Percentiles rank a stretch among this genome's conserved stretches.
These are phyloP conservation scores for Drosophila meridiana DNA, from an alignment of 2,888 invertebrate species.

Conservation along the genomic window DNA sequence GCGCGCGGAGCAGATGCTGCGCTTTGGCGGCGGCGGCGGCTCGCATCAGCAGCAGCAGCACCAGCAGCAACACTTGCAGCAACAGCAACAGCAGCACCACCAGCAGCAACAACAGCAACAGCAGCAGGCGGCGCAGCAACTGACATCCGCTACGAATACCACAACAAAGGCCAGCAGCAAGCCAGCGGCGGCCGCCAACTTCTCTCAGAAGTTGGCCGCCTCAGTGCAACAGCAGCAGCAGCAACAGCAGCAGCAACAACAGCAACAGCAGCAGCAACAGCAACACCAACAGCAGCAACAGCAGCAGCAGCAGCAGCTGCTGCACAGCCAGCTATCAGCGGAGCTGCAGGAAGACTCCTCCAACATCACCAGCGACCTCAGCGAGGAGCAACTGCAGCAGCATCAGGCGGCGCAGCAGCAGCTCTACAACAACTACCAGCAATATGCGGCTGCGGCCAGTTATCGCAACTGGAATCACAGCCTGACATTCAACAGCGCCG, in stretches of 20 bases:
- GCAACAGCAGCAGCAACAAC: slow-evolving; percentile 70
- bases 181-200: slow-evolving; percentile 68
- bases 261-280: slow-evolving; percentile 63
- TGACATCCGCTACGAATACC: slow-evolving; percentile 72
- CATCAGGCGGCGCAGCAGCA: slow-evolving; percentile 81
- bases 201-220: slow-evolving; percentile 68
- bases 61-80: slow-evolving; percentile 64
- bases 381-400: slow-evolving; percentile 82
- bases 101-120: slow-evolving; percentile 50
- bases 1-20: slow-evolving; percentile 85
- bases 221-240: slow-evolving; percentile 50
- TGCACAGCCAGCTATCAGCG: slow-evolving; percentile 76
- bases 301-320: slow-evolving; percentile 70
- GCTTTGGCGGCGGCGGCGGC: slow-evolving; percentile 58
- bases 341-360: slow-evolving; percentile 81
- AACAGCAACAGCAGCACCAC: slow-evolving; percentile 63
- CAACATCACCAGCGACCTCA: slow-evolving; percentile 82
- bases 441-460: slow-evolving; percentile 81
- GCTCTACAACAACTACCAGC: slow-evolving; percentile 82
- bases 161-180: slow-evolving; percentile 73
- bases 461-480: slow-evolving; percentile 83
- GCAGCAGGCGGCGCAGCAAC: slow-evolving; percentile 73
- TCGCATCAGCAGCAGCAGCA: slow-evolving; percentile 57
- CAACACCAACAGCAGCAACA: slow-evolving; percentile 64
- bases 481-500: slow-evolving; percentile 81